A percentile compares a stretch with the other conserved stretches of the same genome.
phyloP scores from a whole-genome alignment of 2,888 invertebrate species.

The Drosophila barbarae region DNA sequence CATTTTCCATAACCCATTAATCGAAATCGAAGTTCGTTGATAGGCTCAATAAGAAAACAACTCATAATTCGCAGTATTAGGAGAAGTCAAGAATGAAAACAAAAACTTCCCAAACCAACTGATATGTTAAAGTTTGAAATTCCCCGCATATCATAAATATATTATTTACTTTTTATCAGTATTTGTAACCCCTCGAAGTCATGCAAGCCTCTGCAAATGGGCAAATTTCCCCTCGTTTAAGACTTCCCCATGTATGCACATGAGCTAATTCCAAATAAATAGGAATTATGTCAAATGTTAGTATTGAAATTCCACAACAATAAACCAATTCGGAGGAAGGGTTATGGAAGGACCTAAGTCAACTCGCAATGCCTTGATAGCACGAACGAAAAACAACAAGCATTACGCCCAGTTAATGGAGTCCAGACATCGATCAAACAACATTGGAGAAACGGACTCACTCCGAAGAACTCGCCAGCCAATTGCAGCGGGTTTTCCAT shows the following conservation, averaged over 20 bases:
- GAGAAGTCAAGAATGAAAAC: not conserved
- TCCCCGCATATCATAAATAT: conserved; percentile 7
- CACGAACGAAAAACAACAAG: conserved; percentile 48
- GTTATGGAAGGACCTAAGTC: conserved; percentile 10
- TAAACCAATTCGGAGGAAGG: not conserved
- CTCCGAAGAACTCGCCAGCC: conserved; percentile 33
- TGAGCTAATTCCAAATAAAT: conserved; percentile 65
- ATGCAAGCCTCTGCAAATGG: conserved; percentile 1
- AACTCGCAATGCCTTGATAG: conserved; percentile 41
- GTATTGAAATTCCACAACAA: conserved; percentile 58
- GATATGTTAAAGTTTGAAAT: not conserved
- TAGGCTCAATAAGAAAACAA: not conserved
- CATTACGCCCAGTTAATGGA: conserved; percentile 45
- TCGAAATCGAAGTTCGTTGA: not conserved
- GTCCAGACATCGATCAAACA: conserved; percentile 70
- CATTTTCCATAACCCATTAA: not conserved
- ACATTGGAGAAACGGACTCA: conserved; percentile 12
- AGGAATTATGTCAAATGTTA: conserved; percentile 69
- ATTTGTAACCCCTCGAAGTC: conserved; percentile 1
- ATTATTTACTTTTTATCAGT: not conserved
- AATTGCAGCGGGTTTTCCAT: conserved; percentile 59
- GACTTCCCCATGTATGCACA: conserved; percentile 8
- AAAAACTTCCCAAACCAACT: not conserved
- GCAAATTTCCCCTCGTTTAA: conserved; percentile 10
- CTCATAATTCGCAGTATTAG: not conserved